Base-by-base conservation (phyloP, 2,888 invertebrate genomes). In the Augiades crinisus region DNA sequence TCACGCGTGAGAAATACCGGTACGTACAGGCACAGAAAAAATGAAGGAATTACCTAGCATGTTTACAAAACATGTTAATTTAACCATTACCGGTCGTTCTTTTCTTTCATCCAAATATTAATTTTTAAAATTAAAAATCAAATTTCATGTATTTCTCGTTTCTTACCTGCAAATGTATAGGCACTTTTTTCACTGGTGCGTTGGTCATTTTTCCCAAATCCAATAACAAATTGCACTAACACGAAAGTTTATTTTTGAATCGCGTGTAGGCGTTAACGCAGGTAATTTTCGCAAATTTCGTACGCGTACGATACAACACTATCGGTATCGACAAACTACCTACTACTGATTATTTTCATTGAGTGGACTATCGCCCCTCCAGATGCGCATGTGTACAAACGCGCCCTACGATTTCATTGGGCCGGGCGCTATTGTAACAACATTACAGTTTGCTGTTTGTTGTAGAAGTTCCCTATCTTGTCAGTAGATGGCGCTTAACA, bases 121-220 rank as follows among this genome's bases (percentile, higher is more conserved):
- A 37, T 37, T 37, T 24, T 24, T 47, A 69, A 73, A 78, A 78
- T n/a, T 27, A 10, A 10, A 27, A 27, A 10, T 5, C 27, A 27
- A 27, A 10, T 4, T 19, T 3, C 10, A 8, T 27, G 10, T 5
- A 24, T 10, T 27, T 27, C 10, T 60, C 60, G 57, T 49, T 55
- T 34, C 90, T 92, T 86, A 98, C 95, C 94, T 97, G 96, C 74
- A 96, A 91, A 88, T 98, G 98, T 78, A 98, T 97, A 54, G 98
- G 98, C 56, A 98, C 97, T 90, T 98, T 98, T 88, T 98, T 98
- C 64, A 97, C 96, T 61, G 96, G 96, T 62, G 96, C 95, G 77
- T 68, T 81, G 54, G 73, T 67, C 94, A 94, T 94, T 78, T 83
- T 88, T 63, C 71, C 70, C 57, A 74, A 71, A 70, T 71, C 62